Evolutionary conservation across 2,797 vertebrate species (phyloP).

Genomic region (Rachycentron canadum): DNA sequence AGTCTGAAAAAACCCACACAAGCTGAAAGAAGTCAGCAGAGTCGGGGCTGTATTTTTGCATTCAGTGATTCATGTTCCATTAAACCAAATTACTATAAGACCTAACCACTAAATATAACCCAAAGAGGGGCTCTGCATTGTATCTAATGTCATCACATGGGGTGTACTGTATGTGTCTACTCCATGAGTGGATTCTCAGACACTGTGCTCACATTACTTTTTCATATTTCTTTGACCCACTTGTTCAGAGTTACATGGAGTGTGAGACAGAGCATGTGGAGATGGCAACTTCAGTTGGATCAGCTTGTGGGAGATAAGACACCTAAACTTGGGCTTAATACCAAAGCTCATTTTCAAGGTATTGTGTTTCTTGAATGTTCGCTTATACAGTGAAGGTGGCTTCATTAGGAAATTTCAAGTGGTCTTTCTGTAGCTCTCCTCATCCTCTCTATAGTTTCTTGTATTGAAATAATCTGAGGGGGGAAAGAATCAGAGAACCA

Average conservation of each 20-base stretch:
- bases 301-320: constrained; percentile 79
- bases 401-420: constrained; percentile 56
- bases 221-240: constrained; percentile 84
- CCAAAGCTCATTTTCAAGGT: constrained; percentile 78
- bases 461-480: constrained; percentile 52
- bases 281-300: constrained; percentile 68
- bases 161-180: background rate
- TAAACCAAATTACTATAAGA: constrained; percentile 47
- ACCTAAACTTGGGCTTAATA: constrained; percentile 74
- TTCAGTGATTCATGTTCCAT: constrained; percentile 47
- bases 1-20: constrained; percentile 32
- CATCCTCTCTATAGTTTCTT: constrained; percentile 47
- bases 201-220: constrained; percentile 69
- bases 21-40: constrained; percentile 23
- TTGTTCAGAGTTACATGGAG: constrained; percentile 73
- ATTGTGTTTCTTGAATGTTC: constrained; percentile 67
- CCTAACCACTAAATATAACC: constrained; percentile 43
- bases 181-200: constrained; percentile 41
- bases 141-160: constrained; percentile 27
- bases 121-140: constrained; percentile 18
- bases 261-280: constrained; percentile 53
- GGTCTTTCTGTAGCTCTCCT: constrained; percentile 36
- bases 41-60: constrained; percentile 40
- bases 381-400: constrained; percentile 43
- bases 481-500: constrained; percentile 33